Evolutionary conservation across 2,113 vertebrate genomes (phyloP).

Genomic region (Carassius auratus): DNA sequence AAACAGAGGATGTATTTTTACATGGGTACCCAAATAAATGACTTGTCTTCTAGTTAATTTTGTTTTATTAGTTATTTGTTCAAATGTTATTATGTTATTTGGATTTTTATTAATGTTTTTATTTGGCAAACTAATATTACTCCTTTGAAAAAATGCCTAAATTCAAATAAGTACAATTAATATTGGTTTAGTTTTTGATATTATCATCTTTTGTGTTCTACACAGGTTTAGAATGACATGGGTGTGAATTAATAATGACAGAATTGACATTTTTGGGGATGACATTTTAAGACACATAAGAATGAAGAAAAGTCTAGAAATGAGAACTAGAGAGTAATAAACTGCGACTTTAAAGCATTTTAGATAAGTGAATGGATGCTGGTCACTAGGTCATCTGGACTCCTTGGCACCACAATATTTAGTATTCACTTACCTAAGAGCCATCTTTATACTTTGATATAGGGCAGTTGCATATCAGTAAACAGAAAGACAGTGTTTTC

Average conservation of each 20-base stretch:
- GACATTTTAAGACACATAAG: neutral
- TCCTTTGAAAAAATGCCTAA: neutral
- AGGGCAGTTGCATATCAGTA: conserved; percentile 37
- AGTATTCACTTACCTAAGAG: conserved; percentile 15
- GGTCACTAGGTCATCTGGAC: conserved; percentile 1
- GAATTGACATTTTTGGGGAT: neutral
- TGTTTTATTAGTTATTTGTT: neutral
- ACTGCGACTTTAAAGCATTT: neutral
- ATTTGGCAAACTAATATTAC: neutral
- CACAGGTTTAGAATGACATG: neutral
- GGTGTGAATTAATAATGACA: neutral
- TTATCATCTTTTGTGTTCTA: neutral
- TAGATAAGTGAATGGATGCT: neutral
- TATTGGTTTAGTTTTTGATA: neutral
- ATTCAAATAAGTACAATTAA: neutral
- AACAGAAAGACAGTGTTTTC: conserved; percentile 9
- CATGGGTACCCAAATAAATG: neutral
- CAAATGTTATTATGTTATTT: neutral
- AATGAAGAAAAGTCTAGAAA: neutral
- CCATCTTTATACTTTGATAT: conserved; percentile 31
- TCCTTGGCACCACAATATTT: conserved; percentile 21
- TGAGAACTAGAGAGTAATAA: neutral
- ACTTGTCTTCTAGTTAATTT: neutral
- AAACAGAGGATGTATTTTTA: neutral
- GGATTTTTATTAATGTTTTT: neutral